phyloP scores from a whole-genome alignment of 2,797 vertebrate genomes.

The Ibycter americanus region DNA sequence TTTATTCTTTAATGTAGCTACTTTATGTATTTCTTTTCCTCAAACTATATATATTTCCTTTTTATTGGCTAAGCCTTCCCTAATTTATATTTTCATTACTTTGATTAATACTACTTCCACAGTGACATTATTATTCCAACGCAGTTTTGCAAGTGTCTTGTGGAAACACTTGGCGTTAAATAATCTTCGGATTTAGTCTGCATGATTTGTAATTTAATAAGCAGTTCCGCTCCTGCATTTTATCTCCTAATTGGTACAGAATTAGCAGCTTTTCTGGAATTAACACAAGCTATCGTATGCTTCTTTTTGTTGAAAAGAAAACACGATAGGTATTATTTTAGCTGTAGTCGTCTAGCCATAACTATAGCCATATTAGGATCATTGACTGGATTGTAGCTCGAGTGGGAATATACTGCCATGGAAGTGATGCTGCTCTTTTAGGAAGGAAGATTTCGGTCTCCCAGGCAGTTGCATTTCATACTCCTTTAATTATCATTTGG shows the following conservation, averaged over 20 bases:
- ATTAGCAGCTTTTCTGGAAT: neutral
- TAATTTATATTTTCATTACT: slow-evolving; percentile 53
- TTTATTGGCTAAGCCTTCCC: slow-evolving; percentile 25
- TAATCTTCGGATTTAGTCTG: neutral
- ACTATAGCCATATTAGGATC: neutral
- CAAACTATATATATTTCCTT: slow-evolving; percentile 5
- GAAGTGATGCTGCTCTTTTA: neutral
- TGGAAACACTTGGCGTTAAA: neutral
- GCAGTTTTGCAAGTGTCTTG: neutral
- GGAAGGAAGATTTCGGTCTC: neutral
- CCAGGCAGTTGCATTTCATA: neutral
- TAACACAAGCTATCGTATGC: neutral
- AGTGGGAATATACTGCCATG: neutral
- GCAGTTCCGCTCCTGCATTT: neutral
- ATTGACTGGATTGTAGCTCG: rapidly evolving
- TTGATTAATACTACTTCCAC: neutral
- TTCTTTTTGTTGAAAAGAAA: neutral
- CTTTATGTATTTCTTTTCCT: slow-evolving; percentile 12
- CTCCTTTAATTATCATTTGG: neutral
- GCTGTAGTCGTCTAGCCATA: rapidly evolving
- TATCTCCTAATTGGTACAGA: neutral
- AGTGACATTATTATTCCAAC: neutral
- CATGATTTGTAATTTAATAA: slow-evolving; percentile 36
- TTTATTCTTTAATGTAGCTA: neutral
- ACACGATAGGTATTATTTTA: neutral